phyloP scores from a whole-genome alignment of 1,140 invertebrate genomes.

The Zaprionus kolodkinae region DNA sequence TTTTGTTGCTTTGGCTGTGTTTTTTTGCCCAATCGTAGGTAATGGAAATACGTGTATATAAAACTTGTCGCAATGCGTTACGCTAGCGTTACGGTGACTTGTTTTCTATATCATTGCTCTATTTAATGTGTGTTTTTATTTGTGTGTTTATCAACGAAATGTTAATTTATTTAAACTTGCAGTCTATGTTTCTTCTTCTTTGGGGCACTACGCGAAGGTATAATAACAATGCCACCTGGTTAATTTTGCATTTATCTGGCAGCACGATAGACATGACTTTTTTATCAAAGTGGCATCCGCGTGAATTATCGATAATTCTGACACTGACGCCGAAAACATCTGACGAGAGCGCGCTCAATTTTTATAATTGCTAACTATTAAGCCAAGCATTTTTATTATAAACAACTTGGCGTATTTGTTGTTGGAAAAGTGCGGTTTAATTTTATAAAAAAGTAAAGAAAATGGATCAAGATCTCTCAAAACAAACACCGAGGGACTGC shows the following conservation, averaged over 20 bases:
- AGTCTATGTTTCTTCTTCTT: conserved; percentile 46
- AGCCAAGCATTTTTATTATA: conserved; percentile 4
- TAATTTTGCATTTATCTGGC: conserved; percentile 19
- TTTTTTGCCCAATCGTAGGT: conserved; percentile 25
- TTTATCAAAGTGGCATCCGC: background rate
- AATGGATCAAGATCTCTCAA: conserved; percentile 60
- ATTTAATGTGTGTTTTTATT: conserved; percentile 36
- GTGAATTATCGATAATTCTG: conserved; percentile 33
- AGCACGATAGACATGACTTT: background rate
- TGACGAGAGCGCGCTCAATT: conserved; percentile 44
- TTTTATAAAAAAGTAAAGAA: background rate
- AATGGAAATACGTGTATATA: conserved; percentile 18
- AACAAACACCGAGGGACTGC: conserved; percentile 57
- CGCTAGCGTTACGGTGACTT: conserved; percentile 16
- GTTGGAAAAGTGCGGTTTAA: background rate
- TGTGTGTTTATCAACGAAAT: conserved; percentile 67
- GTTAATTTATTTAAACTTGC: conserved; percentile 68
- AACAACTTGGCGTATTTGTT: background rate
- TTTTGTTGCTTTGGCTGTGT: conserved; percentile 25
- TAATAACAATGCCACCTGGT: conserved; percentile 23
- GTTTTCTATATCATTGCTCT: conserved; percentile 58
- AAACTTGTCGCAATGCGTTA: conserved; percentile 39
- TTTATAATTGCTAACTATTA: conserved; percentile 35
- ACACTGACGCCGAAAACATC: conserved; percentile 45
- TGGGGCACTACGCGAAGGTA: conserved; percentile 36